A percentile compares a stretch with the other conserved stretches of the same genome.
phyloP scores from a whole-genome alignment of 2,888 invertebrate genomes.

The Amblyjoppa proteus region DNA sequence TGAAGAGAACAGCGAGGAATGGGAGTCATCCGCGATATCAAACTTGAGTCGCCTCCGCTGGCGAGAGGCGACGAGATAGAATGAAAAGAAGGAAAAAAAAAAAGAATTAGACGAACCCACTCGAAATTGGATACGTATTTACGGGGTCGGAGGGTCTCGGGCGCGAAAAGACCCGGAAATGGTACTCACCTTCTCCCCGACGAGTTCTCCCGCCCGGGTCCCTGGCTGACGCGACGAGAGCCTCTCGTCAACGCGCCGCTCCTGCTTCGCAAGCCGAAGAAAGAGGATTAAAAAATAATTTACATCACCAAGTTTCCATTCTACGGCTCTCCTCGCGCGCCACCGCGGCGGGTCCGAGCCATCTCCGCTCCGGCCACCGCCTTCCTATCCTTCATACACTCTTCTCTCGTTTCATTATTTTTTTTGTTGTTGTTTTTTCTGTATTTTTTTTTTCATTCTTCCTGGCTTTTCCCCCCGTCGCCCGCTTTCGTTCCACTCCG shows the following conservation, averaged over 20 bases:
- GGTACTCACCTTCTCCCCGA: constrained; percentile 47
- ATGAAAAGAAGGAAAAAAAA: not conserved
- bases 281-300: constrained; percentile 80
- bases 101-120: constrained; percentile 4
- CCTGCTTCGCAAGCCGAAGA: constrained; percentile 67
- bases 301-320: constrained; percentile 78
- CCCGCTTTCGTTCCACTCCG: constrained; percentile 53
- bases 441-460: constrained; percentile 59
- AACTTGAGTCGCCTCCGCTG: constrained; percentile 7
- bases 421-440: constrained; percentile 18
- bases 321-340: constrained; percentile 49
- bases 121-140: constrained; percentile 67
- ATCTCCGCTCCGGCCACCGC: constrained; percentile 47
- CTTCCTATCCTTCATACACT: constrained; percentile 41
- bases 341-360: constrained; percentile 53
- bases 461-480: constrained; percentile 32
- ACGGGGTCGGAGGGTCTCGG: constrained; percentile 37
- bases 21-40: constrained; percentile 14
- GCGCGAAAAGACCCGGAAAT: constrained; percentile 60
- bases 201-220: constrained; percentile 54
- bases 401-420: constrained; percentile 39
- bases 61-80: not conserved
- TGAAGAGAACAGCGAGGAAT: constrained; percentile 1
- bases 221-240: constrained; percentile 58
- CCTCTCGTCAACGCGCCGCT: constrained; percentile 44